phyloP scores from a whole-genome alignment of 2,113 vertebrate species.

The Thomomys bottae region DNA sequence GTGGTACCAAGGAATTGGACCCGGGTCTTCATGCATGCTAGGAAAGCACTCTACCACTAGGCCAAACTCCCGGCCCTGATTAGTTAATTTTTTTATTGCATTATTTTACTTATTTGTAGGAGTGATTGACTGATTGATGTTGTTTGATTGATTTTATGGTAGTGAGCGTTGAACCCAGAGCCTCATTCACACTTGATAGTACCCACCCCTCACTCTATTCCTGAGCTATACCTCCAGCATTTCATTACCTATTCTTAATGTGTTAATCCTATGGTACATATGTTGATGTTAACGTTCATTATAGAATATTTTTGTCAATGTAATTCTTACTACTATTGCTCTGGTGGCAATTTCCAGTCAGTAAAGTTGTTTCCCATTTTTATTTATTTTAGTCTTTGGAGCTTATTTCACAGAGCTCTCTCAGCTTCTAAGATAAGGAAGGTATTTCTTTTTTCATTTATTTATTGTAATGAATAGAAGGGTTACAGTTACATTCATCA shows the following conservation, averaged over 20 bases:
- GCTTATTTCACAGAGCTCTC: conserved; percentile 12
- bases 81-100: not conserved
- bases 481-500: no score
- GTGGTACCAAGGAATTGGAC: no score
- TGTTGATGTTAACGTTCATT: conserved; percentile 15
- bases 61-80: no score
- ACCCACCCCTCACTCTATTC: no score
- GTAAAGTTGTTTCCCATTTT: conserved; percentile 4
- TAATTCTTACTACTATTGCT: not conserved
- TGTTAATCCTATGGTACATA: not conserved
- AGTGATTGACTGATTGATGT: no score
- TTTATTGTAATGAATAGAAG: no score
- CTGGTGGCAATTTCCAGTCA: not conserved
- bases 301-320: not conserved
- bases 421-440: conserved; percentile 9
- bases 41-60: no score
- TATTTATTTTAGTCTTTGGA: not conserved
- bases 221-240: no score
- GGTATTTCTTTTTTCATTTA: no score
- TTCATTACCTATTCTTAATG: not conserved
- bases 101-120: not conserved
- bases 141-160: not conserved
- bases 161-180: no score
- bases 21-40: no score
- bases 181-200: no score